Evolutionary conservation across 2,797 vertebrate genomes (phyloP).

Genomic region (Gambusia yucatana): DNA sequence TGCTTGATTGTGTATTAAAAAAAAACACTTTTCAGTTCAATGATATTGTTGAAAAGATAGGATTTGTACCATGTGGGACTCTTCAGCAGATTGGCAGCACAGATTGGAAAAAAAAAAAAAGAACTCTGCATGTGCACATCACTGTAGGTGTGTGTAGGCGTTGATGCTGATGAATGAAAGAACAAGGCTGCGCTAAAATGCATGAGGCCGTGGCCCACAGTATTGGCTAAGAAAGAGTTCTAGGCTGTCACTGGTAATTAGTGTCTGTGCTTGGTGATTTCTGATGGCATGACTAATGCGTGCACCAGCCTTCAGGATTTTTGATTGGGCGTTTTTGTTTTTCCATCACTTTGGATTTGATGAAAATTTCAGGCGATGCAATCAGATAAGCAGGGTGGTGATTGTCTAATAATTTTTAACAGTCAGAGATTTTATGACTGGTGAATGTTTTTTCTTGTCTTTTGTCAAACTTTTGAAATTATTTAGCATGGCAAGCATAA

Average conservation of each 20-base stretch:
- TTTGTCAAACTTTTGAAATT: not conserved
- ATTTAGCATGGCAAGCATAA: not conserved
- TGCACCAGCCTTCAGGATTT: constrained; percentile 57
- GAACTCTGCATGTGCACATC: constrained; percentile 29
- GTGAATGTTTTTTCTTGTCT: not conserved
- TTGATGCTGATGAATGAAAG: constrained; percentile 41
- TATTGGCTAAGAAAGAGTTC: constrained; percentile 49
- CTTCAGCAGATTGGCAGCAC: constrained; percentile 41
- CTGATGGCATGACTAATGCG: constrained; percentile 67
- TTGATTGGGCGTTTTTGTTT: constrained; percentile 30
- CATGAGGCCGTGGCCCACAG: constrained; percentile 20
- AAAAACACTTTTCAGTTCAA: not conserved
- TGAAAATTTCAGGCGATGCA: constrained; percentile 14
- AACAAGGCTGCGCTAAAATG: constrained; percentile 21
- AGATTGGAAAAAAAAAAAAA: constrained; percentile 41
- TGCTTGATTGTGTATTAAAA: not conserved
- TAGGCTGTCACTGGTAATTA: constrained; percentile 66
- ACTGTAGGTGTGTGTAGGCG: constrained; percentile 37
- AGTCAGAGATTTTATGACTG: not conserved
- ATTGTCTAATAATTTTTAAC: not conserved
- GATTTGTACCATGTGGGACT: constrained; percentile 29
- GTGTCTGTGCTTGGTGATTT: constrained; percentile 68
- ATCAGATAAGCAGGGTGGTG: not conserved
- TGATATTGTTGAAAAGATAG: not conserved
- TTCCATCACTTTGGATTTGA: constrained; percentile 6